These are phyloP conservation scores for Drepanosiphum platanoidis DNA, from an alignment of 2,888 invertebrate genomes.

Conservation along the genomic window DNA sequence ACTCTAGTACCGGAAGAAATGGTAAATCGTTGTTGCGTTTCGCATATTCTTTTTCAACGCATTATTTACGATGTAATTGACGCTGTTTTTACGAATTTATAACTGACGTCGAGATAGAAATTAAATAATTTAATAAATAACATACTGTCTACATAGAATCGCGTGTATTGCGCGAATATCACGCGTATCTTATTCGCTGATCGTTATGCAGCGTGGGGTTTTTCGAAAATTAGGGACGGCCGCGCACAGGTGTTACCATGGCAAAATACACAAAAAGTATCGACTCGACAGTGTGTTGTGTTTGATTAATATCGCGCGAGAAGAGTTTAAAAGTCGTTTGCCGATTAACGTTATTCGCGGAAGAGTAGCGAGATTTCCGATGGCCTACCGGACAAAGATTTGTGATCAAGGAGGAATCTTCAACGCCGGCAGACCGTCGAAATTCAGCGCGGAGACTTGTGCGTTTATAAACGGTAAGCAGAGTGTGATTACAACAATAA, in stretches of 20 bases:
- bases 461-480: conserved; percentile 36
- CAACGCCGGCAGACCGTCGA: conserved; percentile 24
- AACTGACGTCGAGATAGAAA: background rate
- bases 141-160: no score
- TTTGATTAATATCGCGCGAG: conserved; percentile 9
- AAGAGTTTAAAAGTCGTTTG: background rate
- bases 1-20: background rate
- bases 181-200: background rate
- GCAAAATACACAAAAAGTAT: background rate
- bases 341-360: background rate
- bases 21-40: no score
- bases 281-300: no score
- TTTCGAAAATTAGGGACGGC: background rate
- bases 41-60: background rate
- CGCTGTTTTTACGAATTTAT: background rate
- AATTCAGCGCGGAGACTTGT: conserved; percentile 32
- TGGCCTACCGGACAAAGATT: conserved; percentile 51
- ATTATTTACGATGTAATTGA: background rate
- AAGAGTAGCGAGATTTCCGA: background rate
- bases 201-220: background rate
- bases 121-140: no score
- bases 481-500: background rate
- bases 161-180: background rate
- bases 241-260: conserved; percentile 11
- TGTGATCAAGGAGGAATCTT: conserved; percentile 46